Percentiles rank a stretch among this genome's conserved stretches.
These are phyloP conservation scores for Champsocephalus gunnari DNA, from an alignment of 2,797 vertebrate species.

Conservation along the genomic window DNA sequence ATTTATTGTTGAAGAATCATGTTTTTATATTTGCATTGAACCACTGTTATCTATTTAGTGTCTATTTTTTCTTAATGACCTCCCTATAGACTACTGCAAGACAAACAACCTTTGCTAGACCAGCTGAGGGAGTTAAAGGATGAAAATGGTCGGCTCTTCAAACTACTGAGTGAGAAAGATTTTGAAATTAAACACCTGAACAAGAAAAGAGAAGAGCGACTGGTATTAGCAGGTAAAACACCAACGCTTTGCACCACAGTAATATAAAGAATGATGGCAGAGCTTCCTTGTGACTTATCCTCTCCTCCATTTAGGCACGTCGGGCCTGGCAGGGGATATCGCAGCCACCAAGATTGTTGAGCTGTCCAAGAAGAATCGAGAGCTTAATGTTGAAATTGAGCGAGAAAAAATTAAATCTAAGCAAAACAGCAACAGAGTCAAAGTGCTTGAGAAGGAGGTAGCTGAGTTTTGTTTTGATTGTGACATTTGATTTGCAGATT, in stretches of 20 bases:
- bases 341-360: conserved; percentile 94
- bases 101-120: conserved; percentile 82
- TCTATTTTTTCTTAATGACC: not conserved
- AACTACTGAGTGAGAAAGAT: conserved; percentile 91
- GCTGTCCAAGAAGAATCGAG: conserved; percentile 92
- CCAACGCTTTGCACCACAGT: not conserved
- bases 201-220: conserved; percentile 87
- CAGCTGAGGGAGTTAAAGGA: conserved; percentile 88
- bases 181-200: conserved; percentile 92
- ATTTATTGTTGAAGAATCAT: not conserved
- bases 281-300: not conserved
- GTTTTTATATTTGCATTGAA: not conserved
- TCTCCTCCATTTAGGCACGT: conserved; percentile 77
- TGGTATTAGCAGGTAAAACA: conserved; percentile 87
- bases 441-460: conserved; percentile 92
- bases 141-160: conserved; percentile 91
- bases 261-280: not conserved
- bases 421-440: conserved; percentile 86
- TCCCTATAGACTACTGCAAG: conserved; percentile 81
- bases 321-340: conserved; percentile 87
- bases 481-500: not conserved
- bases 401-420: conserved; percentile 87
- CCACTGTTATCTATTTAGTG: not conserved
- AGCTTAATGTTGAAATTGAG: conserved; percentile 87
- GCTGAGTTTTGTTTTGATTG: conserved; percentile 8